Percentiles rank a stretch among this genome's conserved stretches.
Evolutionary conservation across 1,140 invertebrate species (phyloP).

Genomic region (Drosophila persimilis): DNA sequence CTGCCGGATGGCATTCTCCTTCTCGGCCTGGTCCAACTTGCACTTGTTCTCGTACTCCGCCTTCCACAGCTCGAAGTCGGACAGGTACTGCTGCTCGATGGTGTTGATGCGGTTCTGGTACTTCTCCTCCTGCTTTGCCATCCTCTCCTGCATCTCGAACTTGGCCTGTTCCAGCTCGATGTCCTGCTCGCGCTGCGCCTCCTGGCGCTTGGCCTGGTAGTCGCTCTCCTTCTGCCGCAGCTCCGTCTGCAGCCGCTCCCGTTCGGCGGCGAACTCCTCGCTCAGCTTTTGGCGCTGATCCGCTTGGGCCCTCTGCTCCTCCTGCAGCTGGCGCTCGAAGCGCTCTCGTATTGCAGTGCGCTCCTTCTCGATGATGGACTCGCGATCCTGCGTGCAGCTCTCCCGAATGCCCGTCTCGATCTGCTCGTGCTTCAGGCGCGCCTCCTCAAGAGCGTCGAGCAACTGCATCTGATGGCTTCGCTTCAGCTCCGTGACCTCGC

Average conservation of each 20-base stretch:
- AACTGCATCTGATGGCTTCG: conserved; percentile 85
- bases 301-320: conserved; percentile 84
- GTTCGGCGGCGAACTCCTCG: conserved; percentile 83
- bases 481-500: conserved; percentile 85
- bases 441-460: conserved; percentile 77
- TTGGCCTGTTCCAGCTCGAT: conserved; percentile 82
- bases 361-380: conserved; percentile 84
- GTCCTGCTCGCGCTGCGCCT: conserved; percentile 70
- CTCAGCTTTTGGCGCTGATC: conserved; percentile 84
- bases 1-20: conserved; percentile 85
- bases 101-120: conserved; percentile 83
- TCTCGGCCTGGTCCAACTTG: conserved; percentile 84
- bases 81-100: conserved; percentile 85
- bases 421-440: conserved; percentile 83
- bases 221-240: conserved; percentile 82
- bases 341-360: conserved; percentile 83
- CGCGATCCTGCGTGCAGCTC: conserved; percentile 83
- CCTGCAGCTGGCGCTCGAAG: conserved; percentile 85
- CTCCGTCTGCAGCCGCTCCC: conserved; percentile 82
- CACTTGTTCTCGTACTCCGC: conserved; percentile 85
- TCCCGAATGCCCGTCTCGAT: conserved; percentile 84
- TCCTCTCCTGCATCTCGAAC: conserved; percentile 83
- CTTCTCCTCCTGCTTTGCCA: conserved; percentile 82
- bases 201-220: conserved; percentile 58
- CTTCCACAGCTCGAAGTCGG: conserved; percentile 85